Evolutionary conservation across 2,888 invertebrate species (phyloP).

Genomic region (Eilema sororculum): DNA sequence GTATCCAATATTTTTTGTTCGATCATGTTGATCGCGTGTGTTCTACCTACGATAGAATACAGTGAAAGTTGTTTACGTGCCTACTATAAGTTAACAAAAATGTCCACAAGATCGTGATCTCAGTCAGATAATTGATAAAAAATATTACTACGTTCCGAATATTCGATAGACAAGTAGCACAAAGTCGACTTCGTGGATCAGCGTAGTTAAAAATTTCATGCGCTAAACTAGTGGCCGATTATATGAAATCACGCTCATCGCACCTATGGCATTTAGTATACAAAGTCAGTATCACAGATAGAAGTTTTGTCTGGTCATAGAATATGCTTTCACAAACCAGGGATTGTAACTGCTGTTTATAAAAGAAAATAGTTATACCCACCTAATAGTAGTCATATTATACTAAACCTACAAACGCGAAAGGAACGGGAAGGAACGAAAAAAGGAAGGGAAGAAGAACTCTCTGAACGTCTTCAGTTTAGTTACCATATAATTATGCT

Average conservation of each 20-base stretch:
- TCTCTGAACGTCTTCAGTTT: neutral
- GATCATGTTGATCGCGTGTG: slow-evolving; percentile 12
- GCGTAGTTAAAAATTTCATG: neutral
- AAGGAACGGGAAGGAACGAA: too few species aligned
- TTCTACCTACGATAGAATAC: slow-evolving; percentile 32
- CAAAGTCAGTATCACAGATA: neutral
- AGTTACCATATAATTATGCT: neutral
- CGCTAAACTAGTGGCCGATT: neutral
- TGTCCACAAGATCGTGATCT: neutral
- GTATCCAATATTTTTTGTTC: slow-evolving; percentile 22
- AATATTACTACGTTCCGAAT: neutral
- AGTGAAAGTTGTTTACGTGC: slow-evolving; percentile 32
- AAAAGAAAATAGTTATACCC: too few species aligned
- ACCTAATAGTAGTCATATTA: too few species aligned
- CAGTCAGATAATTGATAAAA: neutral
- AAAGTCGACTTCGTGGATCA: neutral
- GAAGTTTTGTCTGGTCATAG: neutral
- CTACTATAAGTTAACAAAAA: neutral
- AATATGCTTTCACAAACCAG: neutral
- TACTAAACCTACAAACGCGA: too few species aligned
- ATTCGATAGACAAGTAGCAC: slow-evolving; percentile 5
- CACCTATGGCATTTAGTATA: neutral
- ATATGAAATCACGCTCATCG: neutral
- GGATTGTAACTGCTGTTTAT: too few species aligned
- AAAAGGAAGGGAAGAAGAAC: neutral